phyloP scores from a whole-genome alignment of 2,888 invertebrate species.

The Dichetophora obliterata region DNA sequence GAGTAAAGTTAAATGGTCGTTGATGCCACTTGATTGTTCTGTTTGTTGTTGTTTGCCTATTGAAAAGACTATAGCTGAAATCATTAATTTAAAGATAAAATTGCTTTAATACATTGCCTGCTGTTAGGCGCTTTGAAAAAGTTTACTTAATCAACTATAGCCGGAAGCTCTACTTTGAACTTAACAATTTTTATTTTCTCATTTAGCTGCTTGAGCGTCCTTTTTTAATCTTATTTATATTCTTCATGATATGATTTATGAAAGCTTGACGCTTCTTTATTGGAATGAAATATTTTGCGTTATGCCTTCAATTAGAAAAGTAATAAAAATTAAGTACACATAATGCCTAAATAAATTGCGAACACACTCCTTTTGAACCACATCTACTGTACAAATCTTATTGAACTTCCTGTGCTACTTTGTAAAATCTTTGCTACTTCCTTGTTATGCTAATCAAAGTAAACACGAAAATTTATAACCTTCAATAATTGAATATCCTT shows the following conservation, averaged over 20 bases:
- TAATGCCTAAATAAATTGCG: too few relatives aligned
- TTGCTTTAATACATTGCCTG: neutral
- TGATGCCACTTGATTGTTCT: neutral
- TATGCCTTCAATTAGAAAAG: too few relatives aligned
- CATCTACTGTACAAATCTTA: neutral
- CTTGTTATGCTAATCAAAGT: constrained; percentile 16
- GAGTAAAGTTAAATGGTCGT: neutral
- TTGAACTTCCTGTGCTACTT: neutral
- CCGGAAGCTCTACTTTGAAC: too few relatives aligned
- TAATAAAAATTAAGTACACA: too few relatives aligned
- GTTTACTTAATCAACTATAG: too few relatives aligned
- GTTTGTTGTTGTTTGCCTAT: neutral
- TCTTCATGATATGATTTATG: too few relatives aligned
- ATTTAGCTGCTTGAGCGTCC: neutral
- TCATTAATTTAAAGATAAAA: neutral
- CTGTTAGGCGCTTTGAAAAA: too few relatives aligned
- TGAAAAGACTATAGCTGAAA: neutral
- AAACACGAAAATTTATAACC: constrained; percentile 30
- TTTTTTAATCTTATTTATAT: neutral
- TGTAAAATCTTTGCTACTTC: neutral
- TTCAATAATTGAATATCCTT: constrained; percentile 26
- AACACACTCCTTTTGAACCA: neutral
- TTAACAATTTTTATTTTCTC: too few relatives aligned
- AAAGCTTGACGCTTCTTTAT: too few relatives aligned
- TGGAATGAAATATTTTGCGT: too few relatives aligned